Evolutionary conservation across 30 jellyfish, hydroid and myxozoan species (phyloP), one percentile per base, ranked within the genome.

Genomic region (Nemopilema nomurai): DNA sequence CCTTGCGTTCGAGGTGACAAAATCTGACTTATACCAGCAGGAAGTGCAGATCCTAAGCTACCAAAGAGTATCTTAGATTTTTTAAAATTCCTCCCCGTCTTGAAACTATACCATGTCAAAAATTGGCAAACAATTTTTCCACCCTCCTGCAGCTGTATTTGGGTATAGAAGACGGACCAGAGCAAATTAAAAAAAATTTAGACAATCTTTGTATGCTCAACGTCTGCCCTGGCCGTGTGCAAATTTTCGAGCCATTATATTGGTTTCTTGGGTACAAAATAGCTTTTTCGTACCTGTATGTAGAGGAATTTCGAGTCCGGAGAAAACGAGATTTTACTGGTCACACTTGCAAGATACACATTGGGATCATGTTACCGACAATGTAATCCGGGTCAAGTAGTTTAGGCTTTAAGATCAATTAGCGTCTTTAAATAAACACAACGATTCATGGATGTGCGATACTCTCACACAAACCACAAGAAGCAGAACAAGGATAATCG

Each of bases 21-120:
- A 63, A 63, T 63, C 73, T 63, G 30, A 63, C 73, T 63, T 63
- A 24, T 24, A 7, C 18, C 73, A 63, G 27, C 73, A 63, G 73
- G 18, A 63, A 63, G 73, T 18, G 73, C 73, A 63, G 73, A 63
- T 63, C 73, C 73, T 63, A 6, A 63, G 73, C 73, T 63, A 63
- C 73, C 73, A 63, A 63, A 63, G 29, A 7, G 18, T 63, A 19
- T 63, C n/a, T 63, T 21, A 24, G 73, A 63, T 63, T 63, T 24
- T 63, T 63, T 7, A n/a, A 63, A 63, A 63, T 63, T 63, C 30
- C n/a, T 63, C 73, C 30, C 18, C n/a, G 9, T 18, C 30, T 63
- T 6, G 30, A 63, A 63, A 63, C 27, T 63, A 24, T 63, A 24
- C n/a, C 30, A 16, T 63, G 7, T 63, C 73, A n/a, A 63, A 7